Percentiles rank a stretch among this genome's conserved stretches.
phyloP scores from a whole-genome alignment of 2,888 invertebrate species.

The Escarpia spicata region DNA sequence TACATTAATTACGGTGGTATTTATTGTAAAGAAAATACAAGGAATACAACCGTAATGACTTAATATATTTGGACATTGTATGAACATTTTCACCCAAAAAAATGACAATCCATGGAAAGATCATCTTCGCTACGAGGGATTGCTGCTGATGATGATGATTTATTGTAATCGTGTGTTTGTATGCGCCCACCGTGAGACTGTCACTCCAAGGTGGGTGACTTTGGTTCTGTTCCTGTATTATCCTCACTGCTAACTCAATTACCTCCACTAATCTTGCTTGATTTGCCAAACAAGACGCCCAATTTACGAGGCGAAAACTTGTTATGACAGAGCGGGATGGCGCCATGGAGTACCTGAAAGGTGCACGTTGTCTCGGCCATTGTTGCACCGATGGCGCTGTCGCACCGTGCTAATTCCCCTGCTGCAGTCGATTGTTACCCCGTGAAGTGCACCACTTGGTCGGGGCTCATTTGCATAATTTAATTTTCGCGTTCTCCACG shows the following conservation, averaged over 20 bases:
- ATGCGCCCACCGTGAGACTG: not conserved
- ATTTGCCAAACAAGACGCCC: not conserved
- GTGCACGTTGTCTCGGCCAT: not conserved
- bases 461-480: not conserved
- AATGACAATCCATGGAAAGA: too few species aligned
- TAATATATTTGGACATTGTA: too few species aligned
- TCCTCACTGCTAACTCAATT: not conserved
- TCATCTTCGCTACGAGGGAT: too few species aligned
- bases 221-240: not conserved
- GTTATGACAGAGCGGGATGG: not conserved
- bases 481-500: not conserved
- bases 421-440: constrained; percentile 9
- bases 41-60: too few species aligned
- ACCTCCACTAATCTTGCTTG: not conserved
- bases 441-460: constrained; percentile 5
- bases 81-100: too few species aligned
- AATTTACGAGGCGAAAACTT: constrained; percentile 16
- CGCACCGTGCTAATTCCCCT: not conserved
- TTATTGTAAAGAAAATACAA: too few species aligned
- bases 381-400: not conserved
- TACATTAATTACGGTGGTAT: too few species aligned
- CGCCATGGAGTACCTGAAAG: not conserved
- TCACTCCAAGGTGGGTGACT: not conserved
- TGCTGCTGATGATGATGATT: too few species aligned
- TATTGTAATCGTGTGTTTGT: not conserved